Evolutionary conservation across 2,888 invertebrate species (phyloP).

Genomic region (Troglohyphantes excavatus): DNA sequence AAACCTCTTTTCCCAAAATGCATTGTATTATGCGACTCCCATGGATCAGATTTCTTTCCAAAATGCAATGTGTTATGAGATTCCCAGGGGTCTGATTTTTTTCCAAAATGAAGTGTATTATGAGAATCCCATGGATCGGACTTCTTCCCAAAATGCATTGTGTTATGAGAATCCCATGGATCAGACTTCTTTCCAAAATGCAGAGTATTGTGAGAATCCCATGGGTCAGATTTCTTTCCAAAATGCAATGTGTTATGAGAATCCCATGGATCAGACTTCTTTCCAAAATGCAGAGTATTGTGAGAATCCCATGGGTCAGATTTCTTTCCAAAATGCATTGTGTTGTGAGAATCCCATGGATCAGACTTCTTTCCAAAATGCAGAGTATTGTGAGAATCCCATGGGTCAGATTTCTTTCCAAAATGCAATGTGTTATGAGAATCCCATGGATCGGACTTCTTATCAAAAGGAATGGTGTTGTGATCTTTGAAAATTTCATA

Average conservation of each 20-base stretch:
- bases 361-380: constrained; percentile 70
- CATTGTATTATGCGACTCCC: constrained; percentile 45
- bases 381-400: constrained; percentile 46
- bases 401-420: constrained; percentile 51
- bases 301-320: constrained; percentile 54
- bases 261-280: constrained; percentile 47
- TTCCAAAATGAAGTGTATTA: constrained; percentile 44
- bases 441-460: constrained; percentile 29
- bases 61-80: constrained; percentile 30
- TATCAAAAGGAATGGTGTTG: constrained; percentile 41
- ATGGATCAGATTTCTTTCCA: constrained; percentile 55
- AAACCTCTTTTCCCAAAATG: constrained; percentile 56
- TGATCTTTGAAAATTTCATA: constrained; percentile 12
- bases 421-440: constrained; percentile 35
- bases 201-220: constrained; percentile 24
- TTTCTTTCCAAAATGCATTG: constrained; percentile 46
- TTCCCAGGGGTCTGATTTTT: constrained; percentile 29
- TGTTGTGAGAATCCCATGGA: constrained; percentile 30
- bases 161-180: constrained; percentile 50
- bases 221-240: constrained; percentile 29
- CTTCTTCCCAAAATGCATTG: constrained; percentile 63
- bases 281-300: constrained; percentile 61
- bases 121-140: constrained; percentile 31
- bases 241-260: constrained; percentile 44
- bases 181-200: constrained; percentile 53